Percentiles rank a stretch among this genome's conserved stretches.
These are phyloP conservation scores for Aquatica leii DNA, from an alignment of 2,888 invertebrate genomes.

Conservation along the genomic window DNA sequence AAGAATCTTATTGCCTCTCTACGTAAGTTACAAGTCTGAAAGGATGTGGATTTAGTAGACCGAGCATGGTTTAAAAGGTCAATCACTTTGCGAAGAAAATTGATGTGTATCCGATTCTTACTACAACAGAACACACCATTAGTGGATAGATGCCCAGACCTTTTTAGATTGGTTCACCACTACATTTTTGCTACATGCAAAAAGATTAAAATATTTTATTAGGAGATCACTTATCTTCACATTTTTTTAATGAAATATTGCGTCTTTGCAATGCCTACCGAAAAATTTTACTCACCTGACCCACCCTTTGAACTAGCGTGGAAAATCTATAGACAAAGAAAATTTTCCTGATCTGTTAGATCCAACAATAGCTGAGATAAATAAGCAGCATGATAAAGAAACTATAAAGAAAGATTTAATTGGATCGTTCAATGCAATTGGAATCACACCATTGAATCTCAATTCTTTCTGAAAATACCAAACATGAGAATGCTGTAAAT, in stretches of 20 bases:
- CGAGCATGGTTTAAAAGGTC: too few relatives aligned
- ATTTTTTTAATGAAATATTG: neutral
- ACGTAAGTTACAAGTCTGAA: slow-evolving; percentile 50
- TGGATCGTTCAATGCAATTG: neutral
- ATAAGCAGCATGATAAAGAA: neutral
- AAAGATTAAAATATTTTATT: neutral
- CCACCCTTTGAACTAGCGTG: neutral
- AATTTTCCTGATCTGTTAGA: slow-evolving; percentile 13
- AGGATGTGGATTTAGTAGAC: slow-evolving; percentile 32
- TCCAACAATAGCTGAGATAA: slow-evolving; percentile 7
- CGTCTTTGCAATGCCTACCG: neutral
- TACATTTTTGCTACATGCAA: neutral
- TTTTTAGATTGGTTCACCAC: too few relatives aligned
- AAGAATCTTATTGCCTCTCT: slow-evolving; percentile 51
- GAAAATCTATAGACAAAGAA: slow-evolving; percentile 14
- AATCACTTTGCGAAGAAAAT: too few relatives aligned
- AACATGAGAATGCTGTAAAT: too few relatives aligned
- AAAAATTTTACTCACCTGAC: neutral
- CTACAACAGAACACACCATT: too few relatives aligned
- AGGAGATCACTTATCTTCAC: neutral
- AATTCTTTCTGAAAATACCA: too few relatives aligned
- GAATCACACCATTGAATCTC: too few relatives aligned
- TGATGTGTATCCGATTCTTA: too few relatives aligned
- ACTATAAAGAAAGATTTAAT: slow-evolving; percentile 8
- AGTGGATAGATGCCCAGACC: neutral